Base-by-base conservation (phyloP, 2,888 invertebrate species). In the Metallyticus violacea region DNA sequence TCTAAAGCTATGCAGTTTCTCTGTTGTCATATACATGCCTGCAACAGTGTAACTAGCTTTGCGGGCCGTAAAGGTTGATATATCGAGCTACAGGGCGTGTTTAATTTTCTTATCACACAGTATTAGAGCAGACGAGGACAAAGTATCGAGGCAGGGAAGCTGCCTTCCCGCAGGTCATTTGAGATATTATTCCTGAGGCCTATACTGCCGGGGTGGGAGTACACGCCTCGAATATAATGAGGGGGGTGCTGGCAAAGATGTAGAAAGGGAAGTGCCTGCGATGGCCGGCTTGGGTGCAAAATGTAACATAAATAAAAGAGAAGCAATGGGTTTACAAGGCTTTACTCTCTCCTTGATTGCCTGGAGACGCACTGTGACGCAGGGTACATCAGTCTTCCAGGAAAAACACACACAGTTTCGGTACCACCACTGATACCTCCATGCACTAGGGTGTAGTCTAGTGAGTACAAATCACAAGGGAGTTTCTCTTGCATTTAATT, bases 341-440 rank as follows among this genome's bases (percentile, higher is more conserved):
- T 81, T 81, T 40, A 81, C 81, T 40, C 81, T 81, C 26, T 40
- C 30, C 81, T 40, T 81, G 40, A 40, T 81, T 81, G 81, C 81
- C 26, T 81, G 7, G 40, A 81, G 81, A 40, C 25, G 30, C 4
- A n/a, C 40, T 62, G 9, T 5, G 22, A 29, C 40, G 28, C 80
- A 80, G 80, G 27, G 26, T 81, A 26, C 29, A 40, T 81, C 40
- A 29, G 26, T 81, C 40, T 28, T 81, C n/a, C 40, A 15, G 3
- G 40, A 62, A 15, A 62, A 62, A 62, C 40, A 62, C 40, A 62
- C 40, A 62, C 40, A 22, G 9, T 62, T 62, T 62, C 15, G 40
- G 40, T 22, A 15, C 2, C 40, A 62, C 40, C n/a, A 62, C 15
- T 62, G 40, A 62, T 62, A 62, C 40, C 40, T 62, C 40, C 40